phyloP scores from a whole-genome alignment of 2,797 vertebrate species.

The Spinibarbus caldwelli region DNA sequence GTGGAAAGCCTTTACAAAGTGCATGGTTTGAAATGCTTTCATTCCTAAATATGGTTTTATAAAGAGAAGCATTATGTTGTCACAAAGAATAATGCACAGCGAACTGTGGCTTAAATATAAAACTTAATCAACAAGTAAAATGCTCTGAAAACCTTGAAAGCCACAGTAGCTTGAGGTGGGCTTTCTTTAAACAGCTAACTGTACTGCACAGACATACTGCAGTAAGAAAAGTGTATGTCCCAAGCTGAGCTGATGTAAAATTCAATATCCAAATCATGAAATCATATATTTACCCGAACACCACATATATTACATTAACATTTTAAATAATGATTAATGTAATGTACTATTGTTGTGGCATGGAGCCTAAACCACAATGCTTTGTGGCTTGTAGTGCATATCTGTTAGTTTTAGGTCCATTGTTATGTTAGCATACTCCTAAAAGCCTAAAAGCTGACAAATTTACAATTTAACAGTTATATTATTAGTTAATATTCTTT shows the following conservation, averaged over 20 bases:
- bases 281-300: background rate
- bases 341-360: background rate
- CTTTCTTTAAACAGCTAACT: constrained; percentile 25
- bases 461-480: too few relatives aligned
- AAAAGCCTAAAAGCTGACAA: too few relatives aligned
- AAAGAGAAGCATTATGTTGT: constrained; percentile 40
- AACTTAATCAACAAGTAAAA: constrained; percentile 47
- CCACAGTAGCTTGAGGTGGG: constrained; percentile 17
- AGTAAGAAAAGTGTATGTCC: background rate
- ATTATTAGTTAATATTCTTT: too few relatives aligned
- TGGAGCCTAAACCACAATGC: too few relatives aligned
- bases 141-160: constrained; percentile 6
- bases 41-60: constrained; percentile 48
- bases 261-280: background rate
- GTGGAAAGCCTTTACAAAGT: constrained; percentile 36
- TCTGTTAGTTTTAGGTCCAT: too few relatives aligned
- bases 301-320: background rate
- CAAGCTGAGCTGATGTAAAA: constrained; percentile 2
- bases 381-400: too few relatives aligned
- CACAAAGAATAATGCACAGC: constrained; percentile 45
- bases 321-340: background rate
- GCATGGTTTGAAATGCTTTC: constrained; percentile 50
- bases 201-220: background rate
- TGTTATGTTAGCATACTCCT: too few relatives aligned
- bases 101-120: constrained; percentile 25